phyloP scores from a whole-genome alignment of 2,888 invertebrate species.

The Sussaba pulchella region DNA sequence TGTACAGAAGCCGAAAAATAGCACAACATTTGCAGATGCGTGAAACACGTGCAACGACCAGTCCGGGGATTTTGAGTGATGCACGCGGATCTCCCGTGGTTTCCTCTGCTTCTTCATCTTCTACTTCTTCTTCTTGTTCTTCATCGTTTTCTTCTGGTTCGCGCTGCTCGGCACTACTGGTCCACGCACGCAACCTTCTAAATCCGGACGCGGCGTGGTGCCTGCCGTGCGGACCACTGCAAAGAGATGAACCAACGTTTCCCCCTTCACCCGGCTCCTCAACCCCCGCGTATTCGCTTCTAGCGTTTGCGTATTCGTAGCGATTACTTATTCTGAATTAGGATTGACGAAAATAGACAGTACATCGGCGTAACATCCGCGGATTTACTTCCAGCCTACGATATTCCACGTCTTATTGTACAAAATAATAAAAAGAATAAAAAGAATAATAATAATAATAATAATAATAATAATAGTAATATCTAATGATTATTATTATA shows the following conservation, averaged over 20 bases:
- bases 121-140: slow-evolving; percentile 28
- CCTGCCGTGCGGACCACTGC: slow-evolving; percentile 58
- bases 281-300: slow-evolving; percentile 29
- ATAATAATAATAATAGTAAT: too few relatives aligned
- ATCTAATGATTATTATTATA: too few relatives aligned
- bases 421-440: too few relatives aligned
- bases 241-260: slow-evolving; percentile 46
- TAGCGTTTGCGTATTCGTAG: slow-evolving; percentile 55
- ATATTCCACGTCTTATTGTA: too few relatives aligned
- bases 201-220: slow-evolving; percentile 56
- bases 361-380: slow-evolving; percentile 15
- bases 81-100: slow-evolving; percentile 47
- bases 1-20: slow-evolving; percentile 2
- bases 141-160: slow-evolving; percentile 32
- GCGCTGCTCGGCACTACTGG: slow-evolving; percentile 20
- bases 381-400: background rate
- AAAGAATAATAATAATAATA: too few relatives aligned
- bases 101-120: slow-evolving; percentile 33
- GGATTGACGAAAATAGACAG: slow-evolving; percentile 52
- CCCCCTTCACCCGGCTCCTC: background rate
- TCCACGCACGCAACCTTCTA: slow-evolving; percentile 52
- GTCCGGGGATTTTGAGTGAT: slow-evolving; percentile 60
- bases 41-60: slow-evolving; percentile 28
- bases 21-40: slow-evolving; percentile 33
- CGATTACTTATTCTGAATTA: slow-evolving; percentile 61